phyloP scores from a whole-genome alignment of 2,888 invertebrate genomes.

The Orgyia antiqua region DNA sequence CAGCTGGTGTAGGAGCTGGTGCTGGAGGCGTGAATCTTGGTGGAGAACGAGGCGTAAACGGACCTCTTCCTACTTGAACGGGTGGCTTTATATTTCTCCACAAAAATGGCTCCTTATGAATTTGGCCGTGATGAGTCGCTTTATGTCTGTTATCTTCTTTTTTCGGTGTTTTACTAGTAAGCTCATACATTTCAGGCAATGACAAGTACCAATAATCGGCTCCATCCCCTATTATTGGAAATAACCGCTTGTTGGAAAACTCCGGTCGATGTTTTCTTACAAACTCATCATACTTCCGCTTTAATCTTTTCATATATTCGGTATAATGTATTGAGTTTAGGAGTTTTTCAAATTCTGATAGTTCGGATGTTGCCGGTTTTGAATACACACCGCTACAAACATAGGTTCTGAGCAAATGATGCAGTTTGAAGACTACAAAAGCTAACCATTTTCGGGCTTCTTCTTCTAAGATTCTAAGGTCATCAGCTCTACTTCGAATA shows the following conservation, averaged over 20 bases:
- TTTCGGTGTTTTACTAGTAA: slow-evolving; percentile 37
- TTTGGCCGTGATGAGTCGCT: slow-evolving; percentile 47
- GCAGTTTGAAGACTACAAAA: slow-evolving; percentile 66
- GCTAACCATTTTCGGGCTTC: slow-evolving; percentile 68
- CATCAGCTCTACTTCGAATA: slow-evolving; percentile 58
- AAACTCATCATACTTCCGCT: slow-evolving; percentile 62
- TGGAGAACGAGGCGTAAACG: slow-evolving; percentile 39
- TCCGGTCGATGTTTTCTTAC: slow-evolving; percentile 61
- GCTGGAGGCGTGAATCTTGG: slow-evolving; percentile 15
- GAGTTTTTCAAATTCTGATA: slow-evolving; percentile 62
- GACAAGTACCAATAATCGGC: slow-evolving; percentile 70
- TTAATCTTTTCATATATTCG: slow-evolving; percentile 62
- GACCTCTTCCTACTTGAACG: slow-evolving; percentile 42
- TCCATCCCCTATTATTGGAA: slow-evolving; percentile 68
- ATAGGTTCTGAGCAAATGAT: slow-evolving; percentile 60
- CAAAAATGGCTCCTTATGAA: slow-evolving; percentile 60
- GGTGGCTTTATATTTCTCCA: slow-evolving; percentile 51
- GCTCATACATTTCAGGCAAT: slow-evolving; percentile 68
- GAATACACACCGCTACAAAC: slow-evolving; percentile 62
- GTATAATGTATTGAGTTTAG: slow-evolving; percentile 63
- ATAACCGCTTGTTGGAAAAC: slow-evolving; percentile 62
- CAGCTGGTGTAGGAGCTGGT: slow-evolving; percentile 35
- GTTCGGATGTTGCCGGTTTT: slow-evolving; percentile 43
- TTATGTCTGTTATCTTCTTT: slow-evolving; percentile 36
- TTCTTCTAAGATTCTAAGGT: slow-evolving; percentile 58